phyloP scores from a whole-genome alignment of 2,113 vertebrate species.

The Grammomys surdaster region DNA sequence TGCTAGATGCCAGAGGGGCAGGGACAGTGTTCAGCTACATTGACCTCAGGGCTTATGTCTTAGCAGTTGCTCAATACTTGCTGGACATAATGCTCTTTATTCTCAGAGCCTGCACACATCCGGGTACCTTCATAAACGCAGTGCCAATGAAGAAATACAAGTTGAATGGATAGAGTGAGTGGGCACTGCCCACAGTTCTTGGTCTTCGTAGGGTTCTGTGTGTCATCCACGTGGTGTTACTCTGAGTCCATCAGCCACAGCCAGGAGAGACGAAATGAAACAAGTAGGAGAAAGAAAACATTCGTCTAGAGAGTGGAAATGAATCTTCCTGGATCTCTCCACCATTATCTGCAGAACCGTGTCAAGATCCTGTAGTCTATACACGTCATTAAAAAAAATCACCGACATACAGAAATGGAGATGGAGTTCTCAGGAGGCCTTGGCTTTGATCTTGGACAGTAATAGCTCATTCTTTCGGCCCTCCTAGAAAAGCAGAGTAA shows the following conservation, averaged over 20 bases:
- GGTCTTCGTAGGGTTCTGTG: background rate
- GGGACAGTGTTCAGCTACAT: background rate
- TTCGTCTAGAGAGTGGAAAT: slow-evolving; percentile 69
- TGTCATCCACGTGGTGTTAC: background rate
- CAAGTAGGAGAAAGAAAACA: slow-evolving; percentile 72
- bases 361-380: slow-evolving; percentile 73
- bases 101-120: slow-evolving; percentile 64
- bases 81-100: slow-evolving; percentile 76
- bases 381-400: slow-evolving; percentile 25
- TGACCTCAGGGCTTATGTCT: slow-evolving; percentile 18
- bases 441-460: slow-evolving; percentile 92
- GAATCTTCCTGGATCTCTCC: slow-evolving; percentile 67
- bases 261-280: slow-evolving; percentile 70
- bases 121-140: slow-evolving; percentile 56
- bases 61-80: slow-evolving; percentile 51
- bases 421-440: slow-evolving; percentile 85
- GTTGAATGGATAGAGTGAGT: background rate
- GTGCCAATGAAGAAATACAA: slow-evolving; percentile 57
- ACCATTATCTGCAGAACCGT: slow-evolving; percentile 67
- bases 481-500: slow-evolving; percentile 87
- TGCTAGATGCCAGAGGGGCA: background rate
- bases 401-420: slow-evolving; percentile 22
- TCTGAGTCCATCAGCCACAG: background rate
- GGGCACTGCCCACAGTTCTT: background rate
- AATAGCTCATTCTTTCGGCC: slow-evolving; percentile 97